Evolutionary conservation across 2,888 invertebrate genomes (phyloP).

Genomic region (Furcula furcula): DNA sequence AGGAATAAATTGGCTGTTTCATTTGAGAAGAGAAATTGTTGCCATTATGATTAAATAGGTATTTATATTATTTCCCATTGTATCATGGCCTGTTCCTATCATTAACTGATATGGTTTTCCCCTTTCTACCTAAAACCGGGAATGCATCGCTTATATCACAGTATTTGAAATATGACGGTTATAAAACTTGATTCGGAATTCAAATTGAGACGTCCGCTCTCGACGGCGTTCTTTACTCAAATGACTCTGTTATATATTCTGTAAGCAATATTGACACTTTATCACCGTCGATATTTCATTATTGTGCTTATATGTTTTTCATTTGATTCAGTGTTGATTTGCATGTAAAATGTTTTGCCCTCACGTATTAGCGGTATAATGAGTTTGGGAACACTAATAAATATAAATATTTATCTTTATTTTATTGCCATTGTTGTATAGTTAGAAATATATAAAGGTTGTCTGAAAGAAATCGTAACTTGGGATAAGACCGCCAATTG

Average conservation of each 20-base stretch:
- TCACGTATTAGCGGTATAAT: constrained; percentile 52
- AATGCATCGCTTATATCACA: constrained; percentile 67
- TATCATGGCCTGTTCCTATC: constrained; percentile 74
- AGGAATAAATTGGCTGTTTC: constrained; percentile 52
- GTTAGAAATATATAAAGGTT: no score
- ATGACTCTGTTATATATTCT: neutral
- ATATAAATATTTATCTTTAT: constrained; percentile 34
- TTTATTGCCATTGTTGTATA: constrained; percentile 47
- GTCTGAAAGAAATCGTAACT: no score
- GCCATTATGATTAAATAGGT: constrained; percentile 52
- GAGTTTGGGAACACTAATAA: constrained; percentile 50
- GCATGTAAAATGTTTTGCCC: constrained; percentile 79
- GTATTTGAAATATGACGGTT: constrained; percentile 14
- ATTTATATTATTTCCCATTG: constrained; percentile 66
- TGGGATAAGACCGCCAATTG: no score
- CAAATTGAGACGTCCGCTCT: constrained; percentile 3
- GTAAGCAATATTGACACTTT: constrained; percentile 6
- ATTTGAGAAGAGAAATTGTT: constrained; percentile 44
- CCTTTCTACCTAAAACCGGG: constrained; percentile 46
- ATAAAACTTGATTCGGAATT: constrained; percentile 10
- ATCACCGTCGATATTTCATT: constrained; percentile 12
- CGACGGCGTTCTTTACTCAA: neutral
- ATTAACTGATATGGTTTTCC: constrained; percentile 49
- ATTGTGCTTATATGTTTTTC: constrained; percentile 44
- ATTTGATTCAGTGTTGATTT: constrained; percentile 69